These are phyloP conservation scores for Tipula lateralis DNA, from an alignment of 2,888 invertebrate species.

Conservation along the genomic window DNA sequence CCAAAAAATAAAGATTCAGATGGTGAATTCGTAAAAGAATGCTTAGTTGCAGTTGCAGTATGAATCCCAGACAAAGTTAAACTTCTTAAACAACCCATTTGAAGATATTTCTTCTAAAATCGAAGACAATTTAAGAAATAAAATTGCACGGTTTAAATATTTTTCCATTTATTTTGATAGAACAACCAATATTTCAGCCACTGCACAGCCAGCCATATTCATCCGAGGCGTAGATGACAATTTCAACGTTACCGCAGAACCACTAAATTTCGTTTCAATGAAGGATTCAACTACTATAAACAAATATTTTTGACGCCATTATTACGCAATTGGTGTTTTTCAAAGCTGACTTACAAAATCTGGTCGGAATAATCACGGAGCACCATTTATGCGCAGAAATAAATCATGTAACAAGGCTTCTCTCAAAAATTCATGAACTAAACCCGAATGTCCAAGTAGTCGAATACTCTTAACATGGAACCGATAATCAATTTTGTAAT, in stretches of 20 bases:
- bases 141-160: background rate
- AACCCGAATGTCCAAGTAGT: too few relatives aligned
- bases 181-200: background rate
- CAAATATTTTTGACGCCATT: too few relatives aligned
- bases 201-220: background rate
- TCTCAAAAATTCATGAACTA: too few relatives aligned
- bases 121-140: background rate
- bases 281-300: too few relatives aligned
- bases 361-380: background rate
- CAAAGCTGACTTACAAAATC: background rate
- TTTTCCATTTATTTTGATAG: background rate
- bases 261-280: too few relatives aligned
- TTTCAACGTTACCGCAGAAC: too few relatives aligned
- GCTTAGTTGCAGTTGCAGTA: background rate
- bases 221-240: too few relatives aligned
- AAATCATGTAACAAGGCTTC: too few relatives aligned
- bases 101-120: background rate
- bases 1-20: background rate
- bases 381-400: too few relatives aligned
- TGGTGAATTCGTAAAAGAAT: constrained; percentile 5
- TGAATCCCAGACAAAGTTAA: background rate
- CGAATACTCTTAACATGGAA: too few relatives aligned
- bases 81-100: background rate
- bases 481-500: too few relatives aligned
- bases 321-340: too few relatives aligned